phyloP scores from a whole-genome alignment of 2,888 invertebrate species.

The Nesidiocoris tenuis region DNA sequence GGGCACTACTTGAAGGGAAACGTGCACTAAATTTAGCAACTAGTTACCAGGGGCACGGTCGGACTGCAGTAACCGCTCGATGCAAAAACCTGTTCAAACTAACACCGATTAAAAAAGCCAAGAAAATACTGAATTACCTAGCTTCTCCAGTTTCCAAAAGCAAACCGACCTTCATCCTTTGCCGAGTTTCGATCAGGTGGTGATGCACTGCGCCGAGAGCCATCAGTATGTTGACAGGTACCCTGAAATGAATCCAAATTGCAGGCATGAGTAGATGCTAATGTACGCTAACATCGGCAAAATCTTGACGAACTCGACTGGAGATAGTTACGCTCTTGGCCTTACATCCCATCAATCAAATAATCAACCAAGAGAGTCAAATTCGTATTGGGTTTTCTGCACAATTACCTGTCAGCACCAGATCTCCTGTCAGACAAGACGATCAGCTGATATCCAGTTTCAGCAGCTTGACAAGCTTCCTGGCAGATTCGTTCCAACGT shows the following conservation, averaged over 20 bases:
- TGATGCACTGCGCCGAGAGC: constrained; percentile 94
- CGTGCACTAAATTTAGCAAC: too few species aligned
- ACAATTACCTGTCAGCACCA: constrained; percentile 57
- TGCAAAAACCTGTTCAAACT: constrained; percentile 32
- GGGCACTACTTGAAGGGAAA: too few species aligned
- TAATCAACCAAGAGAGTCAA: not conserved
- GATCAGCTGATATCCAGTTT: constrained; percentile 76
- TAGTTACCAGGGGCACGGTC: too few species aligned
- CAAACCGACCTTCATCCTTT: constrained; percentile 93
- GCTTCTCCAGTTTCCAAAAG: constrained; percentile 96
- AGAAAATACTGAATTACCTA: constrained; percentile 63
- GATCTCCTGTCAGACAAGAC: constrained; percentile 75
- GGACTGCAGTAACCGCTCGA: too few species aligned
- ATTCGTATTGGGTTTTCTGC: not conserved
- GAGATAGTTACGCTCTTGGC: too few species aligned
- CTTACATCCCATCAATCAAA: too few species aligned
- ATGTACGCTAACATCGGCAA: too few species aligned
- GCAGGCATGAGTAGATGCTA: not conserved
- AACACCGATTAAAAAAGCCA: constrained; percentile 16
- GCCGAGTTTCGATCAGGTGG: constrained; percentile 87
- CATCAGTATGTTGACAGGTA: constrained; percentile 78
- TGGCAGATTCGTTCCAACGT: constrained; percentile 77
- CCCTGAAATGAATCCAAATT: constrained; percentile 54
- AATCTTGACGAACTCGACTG: too few species aligned
- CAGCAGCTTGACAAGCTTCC: constrained; percentile 79